Conservation (phyloP, 2,888 invertebrate genomes). For the Ctenicera cuprea region DNA sequence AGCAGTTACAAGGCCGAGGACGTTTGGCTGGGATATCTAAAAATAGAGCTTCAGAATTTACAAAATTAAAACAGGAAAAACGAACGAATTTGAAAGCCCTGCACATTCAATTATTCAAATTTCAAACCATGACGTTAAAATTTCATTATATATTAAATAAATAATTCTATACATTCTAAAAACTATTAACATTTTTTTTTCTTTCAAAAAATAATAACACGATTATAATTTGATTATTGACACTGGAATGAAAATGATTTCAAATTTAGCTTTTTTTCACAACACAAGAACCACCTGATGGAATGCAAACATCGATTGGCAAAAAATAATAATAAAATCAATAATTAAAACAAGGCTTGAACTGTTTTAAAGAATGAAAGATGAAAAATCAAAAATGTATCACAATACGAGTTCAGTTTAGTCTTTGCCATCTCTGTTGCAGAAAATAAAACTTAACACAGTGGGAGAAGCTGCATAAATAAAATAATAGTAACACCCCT, state of each 20-base stretch:
- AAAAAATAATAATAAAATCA: not conserved
- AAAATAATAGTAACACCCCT: conserved; percentile 67
- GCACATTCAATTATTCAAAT: not conserved
- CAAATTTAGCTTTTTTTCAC: not conserved
- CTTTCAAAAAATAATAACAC: not conserved
- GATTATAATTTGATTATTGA: not conserved
- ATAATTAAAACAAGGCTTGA: no score
- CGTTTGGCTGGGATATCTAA: no score
- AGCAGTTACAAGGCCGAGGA: no score
- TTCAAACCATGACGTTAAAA: conserved; percentile 5
- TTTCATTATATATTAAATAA: conserved; percentile 20
- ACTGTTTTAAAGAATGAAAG: not conserved
- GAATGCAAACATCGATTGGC: conserved; percentile 15
- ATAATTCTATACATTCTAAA: conserved; percentile 24
- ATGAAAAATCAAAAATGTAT: not conserved
- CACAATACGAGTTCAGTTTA: conserved; percentile 4
- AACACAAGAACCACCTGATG: not conserved
- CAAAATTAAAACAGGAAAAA: no score
- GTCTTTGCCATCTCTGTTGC: conserved; percentile 48
- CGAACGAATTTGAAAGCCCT: no score
- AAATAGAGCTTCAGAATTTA: no score
- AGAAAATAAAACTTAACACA: conserved; percentile 15
- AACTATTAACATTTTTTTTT: conserved; percentile 17
- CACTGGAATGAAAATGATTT: conserved; percentile 13
- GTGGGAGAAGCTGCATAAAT: conserved; percentile 50